Percentiles rank a stretch among this genome's conserved stretches.
phyloP scores from a whole-genome alignment of 1,140 invertebrate species.

The Dreissena polymorpha region DNA sequence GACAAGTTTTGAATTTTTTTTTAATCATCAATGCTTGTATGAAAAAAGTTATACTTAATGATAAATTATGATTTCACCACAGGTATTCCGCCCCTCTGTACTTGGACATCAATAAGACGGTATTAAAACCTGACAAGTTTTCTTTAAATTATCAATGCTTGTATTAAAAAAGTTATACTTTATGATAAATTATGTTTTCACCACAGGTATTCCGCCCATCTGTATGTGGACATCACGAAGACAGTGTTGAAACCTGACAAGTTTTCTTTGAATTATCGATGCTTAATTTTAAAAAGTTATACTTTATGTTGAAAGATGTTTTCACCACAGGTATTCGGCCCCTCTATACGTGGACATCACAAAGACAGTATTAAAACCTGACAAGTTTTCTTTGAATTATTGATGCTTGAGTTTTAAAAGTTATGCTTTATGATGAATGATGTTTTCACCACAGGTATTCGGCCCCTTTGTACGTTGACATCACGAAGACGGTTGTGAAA shows the following conservation, averaged over 20 bases:
- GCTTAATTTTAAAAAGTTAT: no score
- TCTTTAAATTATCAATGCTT: no score
- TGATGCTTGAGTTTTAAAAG: no score
- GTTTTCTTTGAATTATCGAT: constrained; percentile 90
- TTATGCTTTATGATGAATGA: no score
- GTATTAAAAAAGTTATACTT: no score
- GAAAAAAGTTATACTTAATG: no score
- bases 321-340: constrained; percentile 94
- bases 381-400: constrained; percentile 95
- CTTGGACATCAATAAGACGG: constrained; percentile 98
- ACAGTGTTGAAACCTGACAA: constrained; percentile 94
- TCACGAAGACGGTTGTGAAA: constrained; percentile 95
- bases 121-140: constrained; percentile 93
- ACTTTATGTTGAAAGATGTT: no score
- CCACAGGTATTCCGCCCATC: constrained; percentile 94
- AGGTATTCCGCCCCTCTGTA: constrained; percentile 99
- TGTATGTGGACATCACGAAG: constrained; percentile 99
- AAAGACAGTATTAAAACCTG: constrained; percentile 95
- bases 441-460: constrained; percentile 92
- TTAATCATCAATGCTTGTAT: no score
- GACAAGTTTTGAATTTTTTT: constrained; percentile 93
- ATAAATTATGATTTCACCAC: no score
- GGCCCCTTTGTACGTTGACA: constrained; percentile 98
- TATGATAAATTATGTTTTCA: no score
- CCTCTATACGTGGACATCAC: constrained; percentile 99